Percentiles rank a stretch among this genome's conserved stretches.
Conservation (phyloP, 2,888 invertebrate genomes). For the Dynastes grantii region DNA sequence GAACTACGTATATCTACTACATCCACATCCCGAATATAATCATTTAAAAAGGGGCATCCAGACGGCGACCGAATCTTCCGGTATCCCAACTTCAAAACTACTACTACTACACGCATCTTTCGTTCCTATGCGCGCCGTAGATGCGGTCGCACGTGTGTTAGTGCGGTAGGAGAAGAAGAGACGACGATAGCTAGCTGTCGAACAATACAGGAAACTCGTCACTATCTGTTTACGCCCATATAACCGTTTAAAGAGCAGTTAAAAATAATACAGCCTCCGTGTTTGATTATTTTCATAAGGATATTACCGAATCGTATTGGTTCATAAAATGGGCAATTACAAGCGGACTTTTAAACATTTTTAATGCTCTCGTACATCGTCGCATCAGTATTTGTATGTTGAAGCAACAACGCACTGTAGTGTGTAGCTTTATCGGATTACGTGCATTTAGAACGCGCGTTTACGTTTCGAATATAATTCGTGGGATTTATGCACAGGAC, state of each 20-base stretch:
- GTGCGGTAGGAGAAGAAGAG: not conserved
- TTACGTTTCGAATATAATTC: conserved; percentile 7
- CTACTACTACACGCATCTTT: not conserved
- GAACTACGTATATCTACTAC: not conserved
- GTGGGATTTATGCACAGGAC: not conserved
- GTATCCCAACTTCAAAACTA: conserved; percentile 20
- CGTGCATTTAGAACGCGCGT: not conserved
- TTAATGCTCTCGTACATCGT: conserved; percentile 43
- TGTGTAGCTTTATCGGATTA: conserved; percentile 2
- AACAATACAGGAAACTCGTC: conserved; percentile 59
- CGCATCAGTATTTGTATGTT: conserved; percentile 2
- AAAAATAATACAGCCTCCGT: conserved; percentile 64
- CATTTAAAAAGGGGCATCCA: conserved; percentile 5
- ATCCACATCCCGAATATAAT: not conserved
- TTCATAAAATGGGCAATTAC: conserved; percentile 64
- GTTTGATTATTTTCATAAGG: conserved; percentile 67
- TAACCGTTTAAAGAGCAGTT: conserved; percentile 67
- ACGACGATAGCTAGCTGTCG: conserved; percentile 28
- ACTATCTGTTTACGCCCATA: conserved; percentile 59
- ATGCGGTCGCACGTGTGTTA: conserved; percentile 24
- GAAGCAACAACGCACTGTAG: not conserved
- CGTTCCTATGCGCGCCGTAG: not conserved
- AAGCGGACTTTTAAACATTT: conserved; percentile 51
- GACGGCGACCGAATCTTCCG: conserved; percentile 24
- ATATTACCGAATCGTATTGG: conserved; percentile 67